Conservation (phyloP, 2,113 vertebrate genomes). For the Notarius lentiginosus region DNA sequence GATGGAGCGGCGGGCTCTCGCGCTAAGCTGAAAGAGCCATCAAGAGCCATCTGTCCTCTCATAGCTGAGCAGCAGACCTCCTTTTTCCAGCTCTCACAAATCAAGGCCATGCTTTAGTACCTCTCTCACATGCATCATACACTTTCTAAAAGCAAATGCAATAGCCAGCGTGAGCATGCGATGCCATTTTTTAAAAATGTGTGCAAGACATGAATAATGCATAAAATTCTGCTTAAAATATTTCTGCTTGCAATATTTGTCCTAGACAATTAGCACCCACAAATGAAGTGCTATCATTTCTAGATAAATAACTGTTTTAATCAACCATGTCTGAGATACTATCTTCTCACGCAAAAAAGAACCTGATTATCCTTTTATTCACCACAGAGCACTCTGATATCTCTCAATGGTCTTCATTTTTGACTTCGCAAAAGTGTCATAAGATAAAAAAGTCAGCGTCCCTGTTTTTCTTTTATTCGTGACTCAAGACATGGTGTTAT, state of each 20-base stretch:
- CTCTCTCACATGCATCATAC: slow-evolving; percentile 43
- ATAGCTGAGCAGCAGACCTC: slow-evolving; percentile 35
- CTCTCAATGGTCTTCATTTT: background rate
- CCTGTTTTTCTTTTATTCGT: slow-evolving; percentile 20
- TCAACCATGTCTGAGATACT: background rate
- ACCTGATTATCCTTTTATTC: background rate
- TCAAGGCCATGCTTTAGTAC: slow-evolving; percentile 38
- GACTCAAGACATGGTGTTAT: slow-evolving; percentile 12
- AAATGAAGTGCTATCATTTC: background rate
- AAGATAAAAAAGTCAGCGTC: background rate
- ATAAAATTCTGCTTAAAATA: background rate
- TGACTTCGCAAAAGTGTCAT: background rate
- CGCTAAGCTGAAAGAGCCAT: slow-evolving; percentile 53
- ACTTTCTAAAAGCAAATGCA: slow-evolving; percentile 7
- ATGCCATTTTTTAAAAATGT: slow-evolving; percentile 8
- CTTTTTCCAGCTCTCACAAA: slow-evolving; percentile 43
- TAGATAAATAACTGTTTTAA: background rate
- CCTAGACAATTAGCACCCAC: background rate
- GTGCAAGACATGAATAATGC: background rate
- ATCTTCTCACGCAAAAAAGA: background rate
- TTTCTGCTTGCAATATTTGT: background rate
- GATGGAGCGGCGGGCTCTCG: slow-evolving; percentile 43
- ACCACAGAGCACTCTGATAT: background rate
- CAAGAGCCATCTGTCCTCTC: slow-evolving; percentile 53
- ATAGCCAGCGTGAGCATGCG: background rate